Conservation (phyloP, 2,797 vertebrate genomes). For the Allobates femoralis region DNA sequence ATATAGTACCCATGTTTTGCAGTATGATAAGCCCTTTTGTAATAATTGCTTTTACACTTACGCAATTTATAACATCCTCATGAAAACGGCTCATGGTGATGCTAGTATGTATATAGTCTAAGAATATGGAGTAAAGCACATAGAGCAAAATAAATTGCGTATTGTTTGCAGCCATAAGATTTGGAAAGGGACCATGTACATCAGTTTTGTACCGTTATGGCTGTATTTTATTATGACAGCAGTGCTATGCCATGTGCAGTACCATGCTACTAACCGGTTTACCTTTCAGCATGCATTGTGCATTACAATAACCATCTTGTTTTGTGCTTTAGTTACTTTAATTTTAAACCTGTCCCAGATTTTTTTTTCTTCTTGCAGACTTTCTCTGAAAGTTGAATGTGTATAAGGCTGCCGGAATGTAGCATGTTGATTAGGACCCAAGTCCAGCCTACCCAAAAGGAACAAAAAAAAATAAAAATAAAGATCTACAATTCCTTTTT, state of each 20-base stretch:
- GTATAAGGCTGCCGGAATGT: conserved; percentile 81
- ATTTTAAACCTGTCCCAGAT: conserved; percentile 79
- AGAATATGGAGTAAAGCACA: not conserved
- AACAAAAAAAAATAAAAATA: conserved; percentile 68
- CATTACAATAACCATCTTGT: conserved; percentile 70
- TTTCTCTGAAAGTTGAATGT: conserved; percentile 78
- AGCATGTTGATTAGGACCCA: conserved; percentile 82
- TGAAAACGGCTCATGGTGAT: too few species aligned
- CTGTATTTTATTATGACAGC: conserved; percentile 68
- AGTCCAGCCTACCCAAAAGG: conserved; percentile 81
- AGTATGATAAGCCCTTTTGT: too few species aligned
- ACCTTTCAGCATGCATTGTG: conserved; percentile 68
- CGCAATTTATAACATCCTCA: too few species aligned
- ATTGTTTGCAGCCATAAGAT: not conserved
- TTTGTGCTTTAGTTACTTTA: conserved; percentile 68
- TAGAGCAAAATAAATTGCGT: not conserved
- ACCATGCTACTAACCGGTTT: conserved; percentile 66
- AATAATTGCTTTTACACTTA: too few species aligned
- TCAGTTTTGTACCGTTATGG: not conserved
- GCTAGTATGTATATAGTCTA: too few species aligned
- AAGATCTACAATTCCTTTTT: conserved; percentile 89
- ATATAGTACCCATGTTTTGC: too few species aligned
- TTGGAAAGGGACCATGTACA: not conserved
- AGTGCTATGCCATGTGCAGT: conserved; percentile 69
- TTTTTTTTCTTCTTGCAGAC: conserved; percentile 78